Conservation (phyloP, 1,140 invertebrate genomes). For the Bilobella aurantiaca region DNA sequence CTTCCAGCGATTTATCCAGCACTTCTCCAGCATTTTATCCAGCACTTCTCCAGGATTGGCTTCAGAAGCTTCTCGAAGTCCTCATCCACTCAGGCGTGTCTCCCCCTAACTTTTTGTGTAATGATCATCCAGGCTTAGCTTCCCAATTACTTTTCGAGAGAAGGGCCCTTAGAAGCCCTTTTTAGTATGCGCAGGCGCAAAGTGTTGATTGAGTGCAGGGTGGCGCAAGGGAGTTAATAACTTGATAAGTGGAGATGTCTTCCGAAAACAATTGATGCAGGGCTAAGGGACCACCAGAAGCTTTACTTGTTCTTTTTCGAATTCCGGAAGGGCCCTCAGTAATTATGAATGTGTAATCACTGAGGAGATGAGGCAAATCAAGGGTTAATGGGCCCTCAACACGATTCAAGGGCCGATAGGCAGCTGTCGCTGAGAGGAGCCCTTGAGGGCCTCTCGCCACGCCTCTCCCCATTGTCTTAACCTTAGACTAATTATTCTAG, state of each 20-base stretch:
- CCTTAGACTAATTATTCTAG: too few relatives aligned
- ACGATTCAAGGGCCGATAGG: neutral
- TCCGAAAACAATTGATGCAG: too few relatives aligned
- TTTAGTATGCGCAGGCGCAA: neutral
- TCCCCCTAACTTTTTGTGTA: neutral
- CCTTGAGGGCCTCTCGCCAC: too few relatives aligned
- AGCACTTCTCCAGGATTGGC: too few relatives aligned
- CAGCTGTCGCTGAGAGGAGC: neutral
- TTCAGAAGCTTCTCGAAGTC: neutral
- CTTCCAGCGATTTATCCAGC: too few relatives aligned
- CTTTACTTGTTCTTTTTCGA: neutral
- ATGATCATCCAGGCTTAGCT: too few relatives aligned
- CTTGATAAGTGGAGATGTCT: slow-evolving; percentile 9
- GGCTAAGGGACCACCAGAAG: too few relatives aligned
- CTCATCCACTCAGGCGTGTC: neutral
- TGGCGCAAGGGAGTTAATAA: neutral
- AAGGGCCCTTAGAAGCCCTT: neutral
- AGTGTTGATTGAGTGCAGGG: slow-evolving; percentile 7
- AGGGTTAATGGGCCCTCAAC: neutral
- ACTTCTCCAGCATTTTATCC: too few relatives aligned
- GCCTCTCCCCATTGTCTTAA: too few relatives aligned
- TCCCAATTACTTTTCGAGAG: neutral
- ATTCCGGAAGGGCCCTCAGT: neutral
- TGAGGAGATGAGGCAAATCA: neutral
- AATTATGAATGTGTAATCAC: neutral